Evolutionary conservation across 2,797 vertebrate genomes (phyloP), one percentile per base, ranked within the genome.

Genomic region (Danio aesculapii): DNA sequence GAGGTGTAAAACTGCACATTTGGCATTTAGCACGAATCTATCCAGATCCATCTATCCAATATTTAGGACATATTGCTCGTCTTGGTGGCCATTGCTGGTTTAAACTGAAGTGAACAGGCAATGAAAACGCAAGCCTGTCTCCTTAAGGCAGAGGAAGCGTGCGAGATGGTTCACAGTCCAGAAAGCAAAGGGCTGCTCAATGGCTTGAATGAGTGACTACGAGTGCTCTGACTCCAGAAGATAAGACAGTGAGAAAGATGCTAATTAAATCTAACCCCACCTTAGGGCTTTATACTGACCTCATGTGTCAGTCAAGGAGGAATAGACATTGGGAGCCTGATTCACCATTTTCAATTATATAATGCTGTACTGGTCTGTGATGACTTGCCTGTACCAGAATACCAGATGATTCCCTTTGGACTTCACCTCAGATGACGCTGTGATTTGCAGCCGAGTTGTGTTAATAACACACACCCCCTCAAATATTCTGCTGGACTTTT

Each of bases 231-330:
- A 67, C 63, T 77, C 52, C 17, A 67, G 41, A 67, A 64, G 44
- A 66, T 63, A 47, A 63, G 21, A 39, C 21, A 68, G 14, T 68
- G 75, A 57, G 46, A 50, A 41, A 39, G 16, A 61, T 71, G 13
- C 55, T 62, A 79, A 79, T 71, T 71, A 70, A 79, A 79, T 70
- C 44, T n/a, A 17, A 70, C 47, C 39, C 46, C 67, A 71, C 77
- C 77, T 62, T 49, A 44, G 57, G 77, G 77, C n/a, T 61, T 70
- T 7, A 61, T 50, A 50, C 55, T 67, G 43, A 67, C 46, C 73
- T 82, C 73, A 70, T 50, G 6, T 61, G 47, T 62, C 57, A 39
- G 47, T 46, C 52, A 77, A 58, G 70, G 49, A 17, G 16, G 19
- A 43, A 44, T 16, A 61, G 50, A 81, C 43, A 49, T 59, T 30